A percentile compares a stretch with the other conserved stretches of the same genome.
phyloP scores from a whole-genome alignment of 2,888 invertebrate species.

The Dyspetes luteomarginatus region DNA sequence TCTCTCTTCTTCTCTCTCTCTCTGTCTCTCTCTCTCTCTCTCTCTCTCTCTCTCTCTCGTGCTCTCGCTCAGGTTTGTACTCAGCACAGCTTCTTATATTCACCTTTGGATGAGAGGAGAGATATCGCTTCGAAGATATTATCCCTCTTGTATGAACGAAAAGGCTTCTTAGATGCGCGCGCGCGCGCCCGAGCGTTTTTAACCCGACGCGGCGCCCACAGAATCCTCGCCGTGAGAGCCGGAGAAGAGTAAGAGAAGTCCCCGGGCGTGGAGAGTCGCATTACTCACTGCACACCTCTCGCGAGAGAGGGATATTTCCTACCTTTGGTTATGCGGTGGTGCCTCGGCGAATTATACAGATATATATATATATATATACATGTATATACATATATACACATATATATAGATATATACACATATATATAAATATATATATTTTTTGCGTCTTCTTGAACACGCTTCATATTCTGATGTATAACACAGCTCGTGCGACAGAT shows the following conservation, averaged over 20 bases:
- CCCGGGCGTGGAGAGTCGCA: slow-evolving; percentile 63
- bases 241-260: slow-evolving; percentile 10
- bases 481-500: neutral
- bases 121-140: slow-evolving; percentile 75
- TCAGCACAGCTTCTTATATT: slow-evolving; percentile 62
- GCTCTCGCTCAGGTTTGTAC: slow-evolving; percentile 22
- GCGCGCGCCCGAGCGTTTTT: slow-evolving; percentile 46
- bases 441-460: neutral
- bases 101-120: slow-evolving; percentile 69
- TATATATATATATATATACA: neutral
- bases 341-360: neutral
- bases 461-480: neutral
- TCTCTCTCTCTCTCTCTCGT: neutral
- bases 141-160: slow-evolving; percentile 59
- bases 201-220: slow-evolving; percentile 51
- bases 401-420: neutral
- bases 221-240: no score
- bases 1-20: slow-evolving; percentile 64
- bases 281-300: slow-evolving; percentile 59
- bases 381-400: neutral
- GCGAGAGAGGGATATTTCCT: slow-evolving; percentile 1
- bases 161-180: slow-evolving; percentile 56
- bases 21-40: slow-evolving; percentile 16
- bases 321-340: slow-evolving; percentile 13
- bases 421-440: neutral